Conservation (phyloP, 2,113 vertebrate species). For the Prinia subflava region DNA sequence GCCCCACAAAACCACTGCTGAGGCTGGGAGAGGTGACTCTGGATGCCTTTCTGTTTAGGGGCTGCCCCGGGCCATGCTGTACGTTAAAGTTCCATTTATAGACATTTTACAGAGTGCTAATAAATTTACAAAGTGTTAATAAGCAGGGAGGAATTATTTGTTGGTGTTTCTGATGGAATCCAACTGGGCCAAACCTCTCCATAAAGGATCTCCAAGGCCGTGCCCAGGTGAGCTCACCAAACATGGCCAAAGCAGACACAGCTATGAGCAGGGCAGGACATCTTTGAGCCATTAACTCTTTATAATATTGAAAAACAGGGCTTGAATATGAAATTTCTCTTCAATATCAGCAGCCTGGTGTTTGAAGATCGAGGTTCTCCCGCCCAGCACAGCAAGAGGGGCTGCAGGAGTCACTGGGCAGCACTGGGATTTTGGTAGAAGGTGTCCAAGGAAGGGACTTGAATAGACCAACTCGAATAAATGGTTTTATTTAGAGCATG, state of each 20-base stretch:
- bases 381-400: neutral
- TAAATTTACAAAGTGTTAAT: constrained; percentile 61
- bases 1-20: neutral
- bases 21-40: neutral
- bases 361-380: neutral
- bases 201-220: neutral
- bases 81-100: neutral
- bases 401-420: neutral
- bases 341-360: neutral
- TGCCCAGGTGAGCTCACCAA: neutral
- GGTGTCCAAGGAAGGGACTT: neutral
- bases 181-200: neutral
- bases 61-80: neutral
- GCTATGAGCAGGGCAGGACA: neutral
- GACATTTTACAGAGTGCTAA: constrained; percentile 49
- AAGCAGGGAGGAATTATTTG: neutral
- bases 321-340: neutral
- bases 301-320: neutral
- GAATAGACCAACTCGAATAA: neutral
- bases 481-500: neutral
- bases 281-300: neutral
- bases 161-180: constrained; percentile 38
- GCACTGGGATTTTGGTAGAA: neutral
- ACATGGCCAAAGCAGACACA: neutral
- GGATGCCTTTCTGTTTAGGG: neutral